These are phyloP conservation scores for Temnothorax unifasciatus DNA, from an alignment of 2,888 invertebrate species.

Conservation along the genomic window DNA sequence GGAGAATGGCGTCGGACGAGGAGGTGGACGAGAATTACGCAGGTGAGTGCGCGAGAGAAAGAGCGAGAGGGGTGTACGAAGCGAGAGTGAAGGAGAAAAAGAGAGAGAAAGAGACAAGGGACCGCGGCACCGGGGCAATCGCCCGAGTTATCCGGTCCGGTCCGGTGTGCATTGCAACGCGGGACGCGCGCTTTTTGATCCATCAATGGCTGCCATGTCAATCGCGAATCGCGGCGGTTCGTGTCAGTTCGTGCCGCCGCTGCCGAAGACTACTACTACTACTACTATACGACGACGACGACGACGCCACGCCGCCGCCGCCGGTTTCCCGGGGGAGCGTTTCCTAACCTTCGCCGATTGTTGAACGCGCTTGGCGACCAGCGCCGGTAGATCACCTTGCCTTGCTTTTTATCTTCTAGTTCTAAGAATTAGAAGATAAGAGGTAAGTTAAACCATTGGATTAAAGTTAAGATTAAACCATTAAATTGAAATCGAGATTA, in stretches of 20 bases:
- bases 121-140: background rate
- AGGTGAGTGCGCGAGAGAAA: constrained; percentile 89
- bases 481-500: no score
- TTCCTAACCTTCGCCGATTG: constrained; percentile 11
- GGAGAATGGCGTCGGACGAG: constrained; percentile 94
- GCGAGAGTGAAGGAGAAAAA: background rate
- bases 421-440: no score
- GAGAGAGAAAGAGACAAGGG: background rate
- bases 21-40: constrained; percentile 95
- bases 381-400: background rate
- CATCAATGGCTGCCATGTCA: constrained; percentile 84
- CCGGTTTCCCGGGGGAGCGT: background rate
- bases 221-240: constrained; percentile 71
- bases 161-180: constrained; percentile 52
- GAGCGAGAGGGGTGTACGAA: background rate
- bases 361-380: background rate
- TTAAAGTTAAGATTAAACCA: no score
- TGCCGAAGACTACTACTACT: no score
- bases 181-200: constrained; percentile 84
- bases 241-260: background rate
- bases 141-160: background rate
- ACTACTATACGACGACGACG: no score
- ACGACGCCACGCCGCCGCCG: background rate
- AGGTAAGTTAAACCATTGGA: no score
- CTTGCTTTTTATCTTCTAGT: no score